Evolutionary conservation across 2,113 vertebrate species (phyloP).

Genomic region (Brienomyrus brachyistius): DNA sequence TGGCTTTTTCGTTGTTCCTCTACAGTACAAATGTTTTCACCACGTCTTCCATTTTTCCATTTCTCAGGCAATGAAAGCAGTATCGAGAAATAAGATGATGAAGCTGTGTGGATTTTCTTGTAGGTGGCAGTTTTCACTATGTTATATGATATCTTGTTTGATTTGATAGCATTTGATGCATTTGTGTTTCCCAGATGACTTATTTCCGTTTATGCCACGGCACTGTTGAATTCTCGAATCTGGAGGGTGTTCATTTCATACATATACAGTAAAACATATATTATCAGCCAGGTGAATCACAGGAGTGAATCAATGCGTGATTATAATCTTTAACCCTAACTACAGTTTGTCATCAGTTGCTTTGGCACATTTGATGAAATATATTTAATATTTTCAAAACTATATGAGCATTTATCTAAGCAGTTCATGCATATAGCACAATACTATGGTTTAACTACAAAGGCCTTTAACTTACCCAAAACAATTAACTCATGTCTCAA

Average conservation of each 20-base stretch:
- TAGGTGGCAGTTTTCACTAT: constrained; percentile 55
- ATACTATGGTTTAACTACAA: too few relatives aligned
- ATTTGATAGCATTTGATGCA: background rate
- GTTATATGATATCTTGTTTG: background rate
- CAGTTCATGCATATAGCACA: too few relatives aligned
- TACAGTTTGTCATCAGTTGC: background rate
- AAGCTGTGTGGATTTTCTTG: constrained; percentile 89
- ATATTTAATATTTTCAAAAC: too few relatives aligned
- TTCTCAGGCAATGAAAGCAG: constrained; percentile 89
- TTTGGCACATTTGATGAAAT: too few relatives aligned
- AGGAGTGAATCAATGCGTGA: background rate
- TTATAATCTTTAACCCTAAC: background rate
- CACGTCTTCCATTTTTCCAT: background rate
- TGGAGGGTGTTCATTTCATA: background rate
- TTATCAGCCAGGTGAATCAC: background rate
- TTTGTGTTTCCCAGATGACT: background rate
- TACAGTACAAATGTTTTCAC: background rate
- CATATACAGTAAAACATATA: background rate
- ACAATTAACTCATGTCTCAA: too few relatives aligned
- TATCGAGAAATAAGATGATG: constrained; percentile 92
- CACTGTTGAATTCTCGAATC: background rate
- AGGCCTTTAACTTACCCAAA: too few relatives aligned
- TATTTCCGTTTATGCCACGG: background rate
- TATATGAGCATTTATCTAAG: too few relatives aligned
- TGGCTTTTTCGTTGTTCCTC: background rate